phyloP scores from a whole-genome alignment of 2,113 vertebrate species.

The Chroicocephalus ridibundus region DNA sequence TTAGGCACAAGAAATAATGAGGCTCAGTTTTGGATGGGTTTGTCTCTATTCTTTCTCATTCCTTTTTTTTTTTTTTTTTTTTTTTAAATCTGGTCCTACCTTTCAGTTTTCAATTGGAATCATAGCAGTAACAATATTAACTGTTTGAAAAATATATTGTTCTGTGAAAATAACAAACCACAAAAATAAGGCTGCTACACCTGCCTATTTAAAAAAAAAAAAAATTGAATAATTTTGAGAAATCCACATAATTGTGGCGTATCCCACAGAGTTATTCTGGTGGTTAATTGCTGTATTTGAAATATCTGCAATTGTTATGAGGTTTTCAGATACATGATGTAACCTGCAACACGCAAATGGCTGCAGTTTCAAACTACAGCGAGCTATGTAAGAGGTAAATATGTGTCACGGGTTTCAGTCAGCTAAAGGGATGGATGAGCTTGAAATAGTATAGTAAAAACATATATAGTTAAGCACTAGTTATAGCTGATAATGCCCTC shows the following conservation, averaged over 20 bases:
- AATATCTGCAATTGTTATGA: background rate
- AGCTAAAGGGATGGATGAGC: background rate
- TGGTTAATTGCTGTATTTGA: background rate
- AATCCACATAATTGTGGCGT: background rate
- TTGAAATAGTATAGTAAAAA: background rate
- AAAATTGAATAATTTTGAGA: background rate
- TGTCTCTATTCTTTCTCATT: background rate
- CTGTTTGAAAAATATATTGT: background rate
- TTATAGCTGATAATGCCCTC: background rate
- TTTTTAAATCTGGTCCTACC: background rate
- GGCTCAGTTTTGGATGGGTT: background rate
- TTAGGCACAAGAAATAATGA: background rate
- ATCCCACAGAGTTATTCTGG: background rate
- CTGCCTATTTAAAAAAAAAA: background rate
- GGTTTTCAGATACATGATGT: background rate
- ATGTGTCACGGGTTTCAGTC: background rate
- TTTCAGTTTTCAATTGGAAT: background rate
- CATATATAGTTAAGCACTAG: background rate
- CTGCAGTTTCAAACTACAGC: background rate
- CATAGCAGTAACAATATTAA: background rate
- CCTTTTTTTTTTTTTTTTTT: background rate
- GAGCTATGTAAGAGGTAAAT: background rate
- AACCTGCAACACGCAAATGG: background rate
- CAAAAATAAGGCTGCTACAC: background rate
- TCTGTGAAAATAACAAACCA: background rate